Base-by-base conservation (phyloP, 2,797 vertebrate species). In the Dendrocincla fuliginosa region DNA sequence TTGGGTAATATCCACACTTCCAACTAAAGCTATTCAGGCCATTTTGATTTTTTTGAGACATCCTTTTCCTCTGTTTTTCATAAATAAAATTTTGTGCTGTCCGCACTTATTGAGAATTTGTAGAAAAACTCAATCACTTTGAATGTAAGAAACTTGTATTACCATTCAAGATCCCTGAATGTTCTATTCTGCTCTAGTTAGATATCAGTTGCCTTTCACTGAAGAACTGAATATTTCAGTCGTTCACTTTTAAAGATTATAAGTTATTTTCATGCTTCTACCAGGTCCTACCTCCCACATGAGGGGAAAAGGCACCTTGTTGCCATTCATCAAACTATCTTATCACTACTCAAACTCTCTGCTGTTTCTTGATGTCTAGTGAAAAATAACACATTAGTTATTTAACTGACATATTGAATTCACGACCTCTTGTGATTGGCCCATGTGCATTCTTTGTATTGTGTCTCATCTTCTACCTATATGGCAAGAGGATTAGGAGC, bases 361-460 rank as follows among this genome's bases (percentile, higher is more conserved):
- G 27, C 15, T 67, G 4, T 15, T 87, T 82, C 68, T 77, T 68
- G 69, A 44, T 44, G 33, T n/a, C 15, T 28, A 47, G n/a, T 44
- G 27, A 52, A 83, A 93, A 91, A 59, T 8, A 85, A 10, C 49
- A 47, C n/a, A 24, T 37, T 46, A 42, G 24, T 74, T 83, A 35
- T 57, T 57, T 28, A 75, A 80, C 20, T 24, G 39, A 28, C 13
- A 9, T 7, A 2, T 35, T 0, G 0, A 74, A 11, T n/a, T 65
- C 50, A 11, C 20, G 65, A 39, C 30, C 24, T 59, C 19, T 55
- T 69, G 27, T 1, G 3, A 42, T 25, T 50, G 18, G 28, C 60
- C 56, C 47, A 28, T 25, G 25, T 67, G 28, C 33, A 37, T 77
- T 63, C 55, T 32, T 1, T n/a, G 8, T n/a, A 10, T 59, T 41